Evolutionary conservation across 1,140 invertebrate genomes (phyloP).

Genomic region (Bombus vancouverensis): DNA sequence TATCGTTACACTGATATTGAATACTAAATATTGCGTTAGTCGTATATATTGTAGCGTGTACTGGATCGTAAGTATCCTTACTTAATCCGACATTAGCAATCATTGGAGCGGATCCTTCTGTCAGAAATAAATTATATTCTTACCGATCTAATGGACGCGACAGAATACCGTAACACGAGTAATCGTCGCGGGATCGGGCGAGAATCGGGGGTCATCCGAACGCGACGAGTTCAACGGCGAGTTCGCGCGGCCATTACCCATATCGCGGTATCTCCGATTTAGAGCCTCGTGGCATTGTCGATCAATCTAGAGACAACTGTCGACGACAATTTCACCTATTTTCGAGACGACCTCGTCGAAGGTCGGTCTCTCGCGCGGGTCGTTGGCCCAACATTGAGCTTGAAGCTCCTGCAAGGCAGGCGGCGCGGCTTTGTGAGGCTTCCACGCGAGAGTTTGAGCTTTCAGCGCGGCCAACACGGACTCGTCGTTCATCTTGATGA

Average conservation of each 20-base stretch:
- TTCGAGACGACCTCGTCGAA: conserved; percentile 83
- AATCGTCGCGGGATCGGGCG: conserved; percentile 48
- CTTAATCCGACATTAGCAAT: conserved; percentile 53
- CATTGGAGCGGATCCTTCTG: conserved; percentile 60
- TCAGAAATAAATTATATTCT: conserved; percentile 71
- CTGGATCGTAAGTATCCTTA: conserved; percentile 50
- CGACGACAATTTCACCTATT: conserved; percentile 77
- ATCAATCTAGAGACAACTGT: conserved; percentile 74
- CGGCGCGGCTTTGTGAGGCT: conserved; percentile 85
- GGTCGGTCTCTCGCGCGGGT: conserved; percentile 86
- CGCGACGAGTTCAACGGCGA: too few relatives aligned
- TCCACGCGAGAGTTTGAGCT: conserved; percentile 86
- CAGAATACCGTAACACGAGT: conserved; percentile 59
- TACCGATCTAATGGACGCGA: conserved; percentile 69
- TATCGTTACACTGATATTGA: conserved; percentile 68
- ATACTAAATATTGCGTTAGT: conserved; percentile 69
- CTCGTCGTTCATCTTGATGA: conserved; percentile 90
- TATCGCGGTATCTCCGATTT: conserved; percentile 51
- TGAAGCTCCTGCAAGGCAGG: conserved; percentile 84
- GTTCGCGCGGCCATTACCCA: conserved; percentile 38
- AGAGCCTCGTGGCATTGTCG: conserved; percentile 53
- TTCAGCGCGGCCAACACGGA: conserved; percentile 89
- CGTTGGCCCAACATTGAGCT: conserved; percentile 85
- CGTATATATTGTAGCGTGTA: conserved; percentile 64
- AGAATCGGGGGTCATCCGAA: not conserved